A percentile compares a stretch with the other conserved stretches of the same genome.
Conservation (phyloP, 2,888 invertebrate species). For the Zhengitettix transpicula region DNA sequence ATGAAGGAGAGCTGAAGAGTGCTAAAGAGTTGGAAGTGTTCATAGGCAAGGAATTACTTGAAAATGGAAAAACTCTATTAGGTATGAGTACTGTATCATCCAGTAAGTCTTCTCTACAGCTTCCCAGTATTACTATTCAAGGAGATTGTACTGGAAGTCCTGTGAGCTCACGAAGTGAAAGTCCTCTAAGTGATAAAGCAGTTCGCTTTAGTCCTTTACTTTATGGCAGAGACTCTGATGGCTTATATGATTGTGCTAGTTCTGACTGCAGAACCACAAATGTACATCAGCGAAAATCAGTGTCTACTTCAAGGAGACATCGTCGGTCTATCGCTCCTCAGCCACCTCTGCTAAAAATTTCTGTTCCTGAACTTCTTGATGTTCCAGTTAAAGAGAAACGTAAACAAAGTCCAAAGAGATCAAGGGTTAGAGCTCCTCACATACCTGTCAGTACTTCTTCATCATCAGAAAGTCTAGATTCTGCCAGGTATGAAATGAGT, state of each 20-base stretch:
- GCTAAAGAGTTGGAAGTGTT: conserved; percentile 41
- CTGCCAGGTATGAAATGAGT: conserved; percentile 26
- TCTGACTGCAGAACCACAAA: conserved; percentile 21
- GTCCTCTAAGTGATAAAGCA: conserved; percentile 57
- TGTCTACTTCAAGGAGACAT: conserved; percentile 42
- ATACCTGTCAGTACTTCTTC: conserved; percentile 39
- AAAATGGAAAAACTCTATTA: conserved; percentile 10
- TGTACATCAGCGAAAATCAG: conserved; percentile 23
- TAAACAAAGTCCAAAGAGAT: conserved; percentile 39
- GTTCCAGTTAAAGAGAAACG: conserved; percentile 20
- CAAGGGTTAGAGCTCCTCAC: conserved; percentile 29
- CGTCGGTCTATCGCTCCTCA: conserved; percentile 37
- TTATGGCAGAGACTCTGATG: conserved; percentile 53
- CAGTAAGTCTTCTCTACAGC: conserved; percentile 24
- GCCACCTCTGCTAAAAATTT: not conserved
- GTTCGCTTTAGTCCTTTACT: conserved; percentile 24
- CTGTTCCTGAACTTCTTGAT: not conserved
- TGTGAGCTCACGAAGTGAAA: conserved; percentile 62
- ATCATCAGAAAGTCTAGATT: conserved; percentile 40
- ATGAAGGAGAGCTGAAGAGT: conserved; percentile 48
- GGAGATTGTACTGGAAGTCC: conserved; percentile 32
- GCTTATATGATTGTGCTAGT: conserved; percentile 62
- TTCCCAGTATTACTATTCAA: conserved; percentile 44
- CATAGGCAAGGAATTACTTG: conserved; percentile 12
- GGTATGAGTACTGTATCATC: not conserved